Conservation (phyloP, 2,888 invertebrate species). For the Actias luna region DNA sequence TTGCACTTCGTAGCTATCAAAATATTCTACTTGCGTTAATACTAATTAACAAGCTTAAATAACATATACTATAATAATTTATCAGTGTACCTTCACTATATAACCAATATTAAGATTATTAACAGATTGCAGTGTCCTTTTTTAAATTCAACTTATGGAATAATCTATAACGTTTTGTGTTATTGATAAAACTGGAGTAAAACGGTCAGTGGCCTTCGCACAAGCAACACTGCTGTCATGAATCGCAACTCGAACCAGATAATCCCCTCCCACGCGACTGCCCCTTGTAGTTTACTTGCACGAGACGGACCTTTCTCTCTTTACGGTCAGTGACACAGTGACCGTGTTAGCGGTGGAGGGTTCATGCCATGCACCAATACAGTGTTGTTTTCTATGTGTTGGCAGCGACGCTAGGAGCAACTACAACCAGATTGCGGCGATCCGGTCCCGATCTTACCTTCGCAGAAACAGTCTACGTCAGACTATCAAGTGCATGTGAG, state of each 20-base stretch:
- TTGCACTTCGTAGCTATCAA: neutral
- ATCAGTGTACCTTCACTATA: neutral
- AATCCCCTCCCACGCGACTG: conserved; percentile 59
- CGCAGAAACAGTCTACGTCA: conserved; percentile 67
- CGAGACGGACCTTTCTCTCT: conserved; percentile 70
- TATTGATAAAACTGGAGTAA: conserved; percentile 21
- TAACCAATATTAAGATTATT: neutral
- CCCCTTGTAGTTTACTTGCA: conserved; percentile 39
- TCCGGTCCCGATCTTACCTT: conserved; percentile 54
- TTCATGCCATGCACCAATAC: conserved; percentile 63
- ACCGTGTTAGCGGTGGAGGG: conserved; percentile 68
- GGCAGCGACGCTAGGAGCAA: conserved; percentile 32
- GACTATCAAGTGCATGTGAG: conserved; percentile 74
- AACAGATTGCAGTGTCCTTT: conserved; percentile 10
- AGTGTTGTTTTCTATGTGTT: conserved; percentile 40
- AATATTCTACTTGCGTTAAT: neutral
- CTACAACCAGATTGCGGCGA: conserved; percentile 30
- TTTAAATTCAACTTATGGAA: conserved; percentile 10
- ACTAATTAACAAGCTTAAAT: neutral
- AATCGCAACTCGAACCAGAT: conserved; percentile 56
- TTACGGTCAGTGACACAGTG: conserved; percentile 72
- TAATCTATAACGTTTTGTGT: conserved; percentile 12
- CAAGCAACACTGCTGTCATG: conserved; percentile 37
- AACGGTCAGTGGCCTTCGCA: conserved; percentile 45
- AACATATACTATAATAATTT: neutral